Base-by-base conservation (phyloP, 1,140 invertebrate species). In the Charaxes varanes region DNA sequence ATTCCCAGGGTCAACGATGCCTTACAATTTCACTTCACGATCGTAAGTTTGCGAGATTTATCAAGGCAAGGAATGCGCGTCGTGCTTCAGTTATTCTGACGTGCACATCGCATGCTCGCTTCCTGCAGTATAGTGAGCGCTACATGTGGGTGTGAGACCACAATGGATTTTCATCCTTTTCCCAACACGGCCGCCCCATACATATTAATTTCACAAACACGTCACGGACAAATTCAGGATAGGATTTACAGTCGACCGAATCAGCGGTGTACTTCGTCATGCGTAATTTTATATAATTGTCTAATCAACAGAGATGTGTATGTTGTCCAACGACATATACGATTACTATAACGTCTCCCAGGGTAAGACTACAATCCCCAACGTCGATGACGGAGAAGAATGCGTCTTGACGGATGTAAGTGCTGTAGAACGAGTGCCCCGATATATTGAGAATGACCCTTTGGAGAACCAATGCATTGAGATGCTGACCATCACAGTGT, bases 371-470 rank as follows among this genome's bases (percentile, higher is more conserved):
- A 95, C 93, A 57, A 97, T 99, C 79, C 95, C 97, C 63, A 92
- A 90, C 78, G 92, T 99, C 46, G 96, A 99, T 89, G 98, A 99
- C 85, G 92, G 90, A 63, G 97, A 98, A 86, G 98, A 99, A 91
- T 94, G 94, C 88, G 62, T 70, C 55, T 83, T 95, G 59, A 97
- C 97, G 60, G 97, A 88, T 76, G 87, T 88, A 88, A 88, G 87
- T 88, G 38, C 10, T 19, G 24, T 15, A 31, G 12, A 30, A n/a
- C n/a, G n/a, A 15, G 10, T 6, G 16, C 6, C 16, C 26, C 22
- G 12, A 34, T 23, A 43, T 22, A 46, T 40, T 43, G 47, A 24
- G 34, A 56, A 48, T 59, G 51, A 47, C 21, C 42, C 35, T 41
- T n/a, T 37, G 34, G 34, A 54, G 46, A 52, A 26, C 46, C 31